Evolutionary conservation across 2,888 invertebrate genomes (phyloP).

Genomic region (Pandemis corylana): DNA sequence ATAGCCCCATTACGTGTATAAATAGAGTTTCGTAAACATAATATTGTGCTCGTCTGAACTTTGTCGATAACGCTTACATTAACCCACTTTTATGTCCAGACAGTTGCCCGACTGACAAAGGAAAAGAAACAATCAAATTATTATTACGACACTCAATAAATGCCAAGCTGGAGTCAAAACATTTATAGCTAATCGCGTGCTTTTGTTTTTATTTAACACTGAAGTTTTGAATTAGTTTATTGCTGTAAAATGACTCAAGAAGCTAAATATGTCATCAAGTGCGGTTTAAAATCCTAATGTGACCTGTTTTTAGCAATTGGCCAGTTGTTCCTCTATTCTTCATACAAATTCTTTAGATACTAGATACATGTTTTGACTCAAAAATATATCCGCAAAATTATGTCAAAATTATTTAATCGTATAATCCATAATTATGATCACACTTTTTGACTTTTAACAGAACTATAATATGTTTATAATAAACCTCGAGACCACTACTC

Average conservation of each 20-base stretch:
- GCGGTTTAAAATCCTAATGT: background rate
- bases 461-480: no score
- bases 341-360: no score
- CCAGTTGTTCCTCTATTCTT: no score
- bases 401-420: no score
- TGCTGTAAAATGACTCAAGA: background rate
- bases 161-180: background rate
- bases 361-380: no score
- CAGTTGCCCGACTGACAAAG: background rate
- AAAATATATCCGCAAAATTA: no score
- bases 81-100: slow-evolving; percentile 12
- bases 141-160: slow-evolving; percentile 15
- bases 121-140: slow-evolving; percentile 5
- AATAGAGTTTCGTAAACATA: slow-evolving; percentile 21
- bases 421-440: no score
- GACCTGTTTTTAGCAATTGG: no score
- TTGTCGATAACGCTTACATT: slow-evolving; percentile 21
- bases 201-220: slow-evolving; percentile 10
- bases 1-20: slow-evolving; percentile 14
- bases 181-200: background rate
- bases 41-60: slow-evolving; percentile 18
- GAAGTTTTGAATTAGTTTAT: background rate
- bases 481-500: no score
- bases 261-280: background rate
- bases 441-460: no score